Percentiles rank a stretch among this genome's conserved stretches.
phyloP scores from a whole-genome alignment of 30 jellyfish, hydroid and myxozoan species.

The Mastigias papua region DNA sequence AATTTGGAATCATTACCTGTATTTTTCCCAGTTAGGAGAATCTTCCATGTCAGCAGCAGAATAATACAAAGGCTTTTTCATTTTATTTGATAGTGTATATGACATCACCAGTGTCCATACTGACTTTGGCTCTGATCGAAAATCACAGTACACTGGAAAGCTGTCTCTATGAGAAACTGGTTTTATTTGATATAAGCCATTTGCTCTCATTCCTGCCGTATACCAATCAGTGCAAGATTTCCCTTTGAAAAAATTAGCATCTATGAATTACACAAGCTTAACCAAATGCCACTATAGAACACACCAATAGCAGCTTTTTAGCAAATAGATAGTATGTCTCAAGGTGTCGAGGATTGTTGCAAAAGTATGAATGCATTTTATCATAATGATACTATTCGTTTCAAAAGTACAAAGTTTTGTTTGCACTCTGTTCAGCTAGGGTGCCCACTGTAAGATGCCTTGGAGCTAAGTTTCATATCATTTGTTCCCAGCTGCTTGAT shows the following conservation, averaged over 20 bases:
- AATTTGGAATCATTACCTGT: not conserved
- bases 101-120: conserved; percentile 9
- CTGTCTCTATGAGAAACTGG: not conserved
- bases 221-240: not conserved
- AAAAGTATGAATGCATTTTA: too few species aligned
- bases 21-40: not conserved
- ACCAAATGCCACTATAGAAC: too few species aligned
- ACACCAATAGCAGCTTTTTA: too few species aligned
- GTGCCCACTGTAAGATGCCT: too few species aligned
- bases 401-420: too few species aligned
- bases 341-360: too few species aligned
- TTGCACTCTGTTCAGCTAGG: too few species aligned
- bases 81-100: not conserved
- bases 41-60: not conserved
- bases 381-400: too few species aligned
- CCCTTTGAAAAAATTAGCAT: not conserved
- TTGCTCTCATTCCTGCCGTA: not conserved
- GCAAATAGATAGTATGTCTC: too few species aligned
- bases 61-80: not conserved
- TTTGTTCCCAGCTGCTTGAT: too few species aligned
- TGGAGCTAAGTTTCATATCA: too few species aligned
- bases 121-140: not conserved
- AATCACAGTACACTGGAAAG: not conserved
- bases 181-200: not conserved
- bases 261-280: too few species aligned